Evolutionary conservation across 2,113 vertebrate species (phyloP), one percentile per base, ranked within the genome.

Genomic region (Amphiprion percula): DNA sequence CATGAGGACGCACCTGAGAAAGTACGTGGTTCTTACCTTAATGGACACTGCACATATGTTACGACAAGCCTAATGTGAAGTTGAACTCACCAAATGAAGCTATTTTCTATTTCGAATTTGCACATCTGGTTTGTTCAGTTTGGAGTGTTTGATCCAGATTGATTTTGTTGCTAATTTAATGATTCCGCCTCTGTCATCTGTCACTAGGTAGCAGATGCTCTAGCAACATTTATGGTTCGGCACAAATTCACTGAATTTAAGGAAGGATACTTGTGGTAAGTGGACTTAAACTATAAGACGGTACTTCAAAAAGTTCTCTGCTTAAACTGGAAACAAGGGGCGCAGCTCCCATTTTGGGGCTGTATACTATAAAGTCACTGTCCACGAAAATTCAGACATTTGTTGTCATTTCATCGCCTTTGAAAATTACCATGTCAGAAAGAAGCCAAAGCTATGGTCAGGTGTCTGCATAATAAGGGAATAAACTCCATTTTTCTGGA

Each of bases 1-100:
- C 98, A 99, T 0, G 98, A 99, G 91, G 98, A 99, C 12, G 98
- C 96, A 24, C 98, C 98, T 3, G 98, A 99, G 86, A 99, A 99
- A 95, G 98, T 99, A 91, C 92, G 93, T 24, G 0, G 2, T 58
- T 10, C 68, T 26, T 46, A 37, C 21, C 16, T 16, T 0, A 49
- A 67, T 5, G 5, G 11, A 21, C 7, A 12, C 52, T 53, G 16
- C 52, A 4, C 17, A 30, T 30, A 5, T 30, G 30, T 30, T 30
- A 30, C 5, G 6, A 4, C 12, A 15, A 12, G 4, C 46, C 46
- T 47, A 47, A 47, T 47, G 15, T 47, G 46, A 50, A 17, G 49
- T 50, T 8, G 49, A 50, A 6, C 15, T 17, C 19, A 5, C 4
- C 49, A 50, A 17, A 50, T n/a, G 1, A 4, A 19, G n/a, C 5